phyloP scores from a whole-genome alignment of 2,113 vertebrate species.

The Nothoprocta pentlandii region DNA sequence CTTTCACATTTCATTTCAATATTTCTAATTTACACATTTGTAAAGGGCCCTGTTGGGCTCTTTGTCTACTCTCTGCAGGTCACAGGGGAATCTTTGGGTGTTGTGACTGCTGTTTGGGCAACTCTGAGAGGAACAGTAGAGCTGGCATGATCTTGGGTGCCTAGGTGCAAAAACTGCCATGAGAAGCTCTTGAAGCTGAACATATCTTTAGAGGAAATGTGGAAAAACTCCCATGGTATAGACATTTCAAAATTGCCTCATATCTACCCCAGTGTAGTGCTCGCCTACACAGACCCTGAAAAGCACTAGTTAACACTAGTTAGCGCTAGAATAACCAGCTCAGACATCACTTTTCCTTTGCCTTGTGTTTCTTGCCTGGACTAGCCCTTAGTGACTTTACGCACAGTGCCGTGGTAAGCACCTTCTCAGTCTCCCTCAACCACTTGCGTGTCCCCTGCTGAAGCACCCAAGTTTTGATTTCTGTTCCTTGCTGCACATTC shows the following conservation, averaged over 20 bases:
- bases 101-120: neutral
- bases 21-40: neutral
- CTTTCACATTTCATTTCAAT: neutral
- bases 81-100: neutral
- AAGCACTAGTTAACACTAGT: neutral
- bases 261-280: too few species aligned
- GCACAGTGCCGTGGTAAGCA: rapidly evolving
- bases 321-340: neutral
- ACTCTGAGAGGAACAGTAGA: neutral
- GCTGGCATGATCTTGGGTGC: neutral
- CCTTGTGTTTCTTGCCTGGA: neutral
- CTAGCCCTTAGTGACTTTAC: neutral
- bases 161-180: neutral
- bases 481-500: neutral
- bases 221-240: neutral
- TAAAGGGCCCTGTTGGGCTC: neutral
- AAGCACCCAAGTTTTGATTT: neutral
- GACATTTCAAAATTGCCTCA: neutral
- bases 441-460: neutral
- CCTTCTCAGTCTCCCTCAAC: neutral
- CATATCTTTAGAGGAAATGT: neutral
- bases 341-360: neutral
- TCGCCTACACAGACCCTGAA: neutral
- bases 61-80: neutral
- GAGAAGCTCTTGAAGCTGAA: neutral